phyloP scores from a whole-genome alignment of 2,113 vertebrate genomes.

The Prunella fulvescens region DNA sequence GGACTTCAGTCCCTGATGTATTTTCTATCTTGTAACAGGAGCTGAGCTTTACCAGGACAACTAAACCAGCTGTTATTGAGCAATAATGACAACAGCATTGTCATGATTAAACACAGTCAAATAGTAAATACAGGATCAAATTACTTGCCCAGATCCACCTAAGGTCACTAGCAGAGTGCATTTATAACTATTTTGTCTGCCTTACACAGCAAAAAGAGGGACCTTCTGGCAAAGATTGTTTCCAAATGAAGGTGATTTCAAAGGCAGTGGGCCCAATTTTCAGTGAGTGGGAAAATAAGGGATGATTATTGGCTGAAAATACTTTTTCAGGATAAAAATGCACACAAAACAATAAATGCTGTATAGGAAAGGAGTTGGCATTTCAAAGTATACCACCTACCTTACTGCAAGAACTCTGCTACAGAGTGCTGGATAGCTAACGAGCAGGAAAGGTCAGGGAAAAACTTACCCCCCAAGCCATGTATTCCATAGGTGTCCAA shows the following conservation, averaged over 20 bases:
- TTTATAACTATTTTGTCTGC: background rate
- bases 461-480: background rate
- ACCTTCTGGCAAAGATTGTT: background rate
- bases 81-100: background rate
- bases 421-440: background rate
- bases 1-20: background rate
- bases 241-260: background rate
- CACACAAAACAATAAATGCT: background rate
- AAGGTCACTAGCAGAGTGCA: background rate
- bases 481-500: background rate
- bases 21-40: background rate
- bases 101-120: background rate
- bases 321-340: background rate
- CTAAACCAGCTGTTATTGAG: background rate
- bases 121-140: background rate
- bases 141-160: background rate
- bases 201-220: background rate
- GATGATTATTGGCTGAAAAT: background rate
- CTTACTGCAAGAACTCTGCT: background rate
- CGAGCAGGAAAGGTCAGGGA: background rate
- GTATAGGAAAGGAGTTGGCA: background rate
- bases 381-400: background rate
- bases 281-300: background rate
- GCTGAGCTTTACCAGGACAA: background rate
- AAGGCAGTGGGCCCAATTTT: background rate